Evolutionary conservation across 2,113 vertebrate genomes (phyloP), one percentile per base, ranked within the genome.

Genomic region (Callopanchax toddi): DNA sequence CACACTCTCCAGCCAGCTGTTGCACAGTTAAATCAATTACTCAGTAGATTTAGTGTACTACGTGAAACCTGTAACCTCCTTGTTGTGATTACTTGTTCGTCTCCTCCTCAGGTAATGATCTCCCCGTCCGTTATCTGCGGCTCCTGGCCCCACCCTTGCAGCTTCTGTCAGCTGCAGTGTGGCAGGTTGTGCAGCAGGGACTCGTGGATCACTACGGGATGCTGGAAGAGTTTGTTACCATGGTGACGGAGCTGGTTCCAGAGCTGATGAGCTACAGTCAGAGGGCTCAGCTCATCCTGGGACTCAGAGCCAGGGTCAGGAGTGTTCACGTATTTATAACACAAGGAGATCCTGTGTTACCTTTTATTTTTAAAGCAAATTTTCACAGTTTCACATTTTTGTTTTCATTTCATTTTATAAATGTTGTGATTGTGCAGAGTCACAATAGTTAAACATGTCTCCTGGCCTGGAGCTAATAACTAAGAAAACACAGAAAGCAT

Each of bases 231-330:
- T 92, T 95, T 72, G 89, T 95, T 85, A 84, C 81, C 34, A 87
- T 80, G 54, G 86, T 94, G 81, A 92, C 88, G 0, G 82, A 84
- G 50, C 86, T 92, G 18, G 93, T 91, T 7, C 93, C 94, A 0
- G 92, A 92, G 55, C 68, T 94, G 73, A 92, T 94, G 75, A 90
- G 79, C 74, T 92, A 91, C 75, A 93, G 91, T 43, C 93, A 95
- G 80, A 86, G 89, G 29, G 91, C 89, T 56, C 92, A 94, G 67
- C 89, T 95, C 58, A 91, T 89, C 64, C 77, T 94, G 78, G 93
- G 93, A 29, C 89, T 95, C 39, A 85, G 92, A 52, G 93, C 93
- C 72, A 91, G 92, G 92, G 94, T 94, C 68, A 74, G 90, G 82
- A 58, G 21, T 17, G 12, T 50, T 52, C 39, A 15, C 11, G 17